These are phyloP conservation scores for Macrochelys suwanniensis DNA, from an alignment of 2,797 vertebrate species.

Conservation along the genomic window DNA sequence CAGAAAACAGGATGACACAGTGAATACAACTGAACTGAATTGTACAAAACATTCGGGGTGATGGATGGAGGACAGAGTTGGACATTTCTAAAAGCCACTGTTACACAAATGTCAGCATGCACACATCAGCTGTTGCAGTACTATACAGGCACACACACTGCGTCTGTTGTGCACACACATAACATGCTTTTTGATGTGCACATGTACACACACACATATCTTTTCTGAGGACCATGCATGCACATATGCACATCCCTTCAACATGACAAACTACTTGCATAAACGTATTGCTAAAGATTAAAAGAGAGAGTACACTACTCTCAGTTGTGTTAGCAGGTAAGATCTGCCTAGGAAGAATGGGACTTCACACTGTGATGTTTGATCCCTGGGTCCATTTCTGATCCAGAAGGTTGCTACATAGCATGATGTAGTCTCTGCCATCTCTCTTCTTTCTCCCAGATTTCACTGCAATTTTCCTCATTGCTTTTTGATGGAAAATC, in stretches of 20 bases:
- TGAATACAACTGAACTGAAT: accelerated
- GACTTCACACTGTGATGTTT: not conserved
- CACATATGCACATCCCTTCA: not conserved
- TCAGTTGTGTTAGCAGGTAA: not conserved
- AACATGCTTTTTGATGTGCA: not conserved
- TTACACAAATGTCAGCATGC: not conserved
- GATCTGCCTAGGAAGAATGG: not conserved
- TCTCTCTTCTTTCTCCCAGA: not conserved
- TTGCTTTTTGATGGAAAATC: not conserved
- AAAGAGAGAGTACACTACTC: too few relatives aligned
- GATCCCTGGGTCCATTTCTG: not conserved
- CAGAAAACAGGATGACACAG: not conserved
- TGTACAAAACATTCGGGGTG: not conserved
- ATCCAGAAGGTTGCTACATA: not conserved
- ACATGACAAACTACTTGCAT: not conserved
- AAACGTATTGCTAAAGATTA: not conserved
- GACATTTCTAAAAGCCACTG: not conserved
- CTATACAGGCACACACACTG: not conserved
- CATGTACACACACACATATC: too few relatives aligned
- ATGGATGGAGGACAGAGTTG: not conserved
- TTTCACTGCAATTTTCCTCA: not conserved
- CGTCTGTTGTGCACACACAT: not conserved
- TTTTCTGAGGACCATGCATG: not conserved
- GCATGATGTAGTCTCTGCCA: not conserved
- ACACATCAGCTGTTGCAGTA: not conserved